A percentile compares a stretch with the other conserved stretches of the same genome.
phyloP scores from a whole-genome alignment of 2,888 invertebrate species.

The Drosophila niveifrons region DNA sequence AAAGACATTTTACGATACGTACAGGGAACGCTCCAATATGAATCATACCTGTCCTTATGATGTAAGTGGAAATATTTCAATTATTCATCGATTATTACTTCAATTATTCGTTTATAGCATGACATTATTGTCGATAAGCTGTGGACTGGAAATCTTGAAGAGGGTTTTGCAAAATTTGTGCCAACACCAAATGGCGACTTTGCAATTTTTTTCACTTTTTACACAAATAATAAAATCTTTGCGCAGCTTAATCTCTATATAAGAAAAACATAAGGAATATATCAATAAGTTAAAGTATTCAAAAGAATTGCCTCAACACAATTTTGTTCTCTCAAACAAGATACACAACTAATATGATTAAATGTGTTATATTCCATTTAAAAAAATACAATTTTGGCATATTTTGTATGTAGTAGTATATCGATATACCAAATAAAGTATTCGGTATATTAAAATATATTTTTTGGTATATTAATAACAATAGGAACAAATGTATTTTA shows the following conservation, averaged over 20 bases:
- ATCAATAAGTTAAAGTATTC: too few relatives aligned
- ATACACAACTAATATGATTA: too few relatives aligned
- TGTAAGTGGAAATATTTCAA: conserved; percentile 6
- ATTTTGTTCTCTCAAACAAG: too few relatives aligned
- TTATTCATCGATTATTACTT: neutral
- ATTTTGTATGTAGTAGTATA: too few relatives aligned
- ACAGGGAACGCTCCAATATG: conserved; percentile 33
- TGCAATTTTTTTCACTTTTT: neutral
- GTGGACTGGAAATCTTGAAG: conserved; percentile 8
- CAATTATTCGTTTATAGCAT: conserved; percentile 1
- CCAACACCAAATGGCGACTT: conserved; percentile 14
- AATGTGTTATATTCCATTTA: too few relatives aligned
- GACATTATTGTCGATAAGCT: conserved; percentile 12
- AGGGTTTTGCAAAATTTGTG: neutral
- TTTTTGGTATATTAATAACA: too few relatives aligned
- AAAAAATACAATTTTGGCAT: too few relatives aligned
- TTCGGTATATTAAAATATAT: too few relatives aligned
- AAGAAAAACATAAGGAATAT: neutral
- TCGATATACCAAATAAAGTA: too few relatives aligned
- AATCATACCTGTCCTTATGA: conserved; percentile 55
- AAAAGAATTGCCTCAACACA: too few relatives aligned
- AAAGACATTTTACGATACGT: conserved; percentile 10
- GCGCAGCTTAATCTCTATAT: neutral
- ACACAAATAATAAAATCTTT: neutral
- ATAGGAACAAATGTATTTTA: too few relatives aligned